Percentiles rank a stretch among this genome's conserved stretches.
Evolutionary conservation across 2,797 vertebrate genomes (phyloP).

Genomic region (Pseudochaenichthys georgianus): DNA sequence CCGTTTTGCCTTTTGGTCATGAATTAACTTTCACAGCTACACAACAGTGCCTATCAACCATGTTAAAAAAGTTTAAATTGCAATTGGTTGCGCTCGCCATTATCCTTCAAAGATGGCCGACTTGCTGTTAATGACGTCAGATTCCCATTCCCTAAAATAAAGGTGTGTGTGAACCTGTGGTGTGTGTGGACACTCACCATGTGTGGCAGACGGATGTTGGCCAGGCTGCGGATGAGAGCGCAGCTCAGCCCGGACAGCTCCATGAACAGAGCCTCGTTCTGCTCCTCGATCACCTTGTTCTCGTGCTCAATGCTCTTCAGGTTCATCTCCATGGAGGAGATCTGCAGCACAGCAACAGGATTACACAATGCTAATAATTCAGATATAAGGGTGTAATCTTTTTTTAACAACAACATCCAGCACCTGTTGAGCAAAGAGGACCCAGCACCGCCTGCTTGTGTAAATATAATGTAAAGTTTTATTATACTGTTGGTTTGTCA

Average conservation of each 20-base stretch:
- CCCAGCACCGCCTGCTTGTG: too few relatives aligned
- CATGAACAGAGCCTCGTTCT: constrained; percentile 97
- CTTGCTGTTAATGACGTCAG: too few relatives aligned
- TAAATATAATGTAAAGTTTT: too few relatives aligned
- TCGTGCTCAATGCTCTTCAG: constrained; percentile 97
- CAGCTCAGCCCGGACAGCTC: constrained; percentile 98
- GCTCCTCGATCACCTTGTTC: constrained; percentile 98
- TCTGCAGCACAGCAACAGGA: constrained; percentile 77
- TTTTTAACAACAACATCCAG: not conserved
- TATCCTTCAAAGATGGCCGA: too few relatives aligned
- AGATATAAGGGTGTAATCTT: not conserved
- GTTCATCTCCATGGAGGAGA: constrained; percentile 99
- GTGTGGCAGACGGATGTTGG: constrained; percentile 97
- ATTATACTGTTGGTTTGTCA: too few relatives aligned
- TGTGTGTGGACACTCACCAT: constrained; percentile 87
- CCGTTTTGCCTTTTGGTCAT: too few relatives aligned
- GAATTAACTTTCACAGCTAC: too few relatives aligned
- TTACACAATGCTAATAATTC: not conserved
- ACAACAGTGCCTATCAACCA: too few relatives aligned
- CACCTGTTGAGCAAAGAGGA: too few relatives aligned
- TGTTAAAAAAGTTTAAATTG: too few relatives aligned
- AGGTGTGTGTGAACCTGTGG: not conserved
- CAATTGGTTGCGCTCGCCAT: too few relatives aligned
- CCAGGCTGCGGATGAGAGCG: constrained; percentile 96
- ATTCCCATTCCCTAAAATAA: too few relatives aligned